These are phyloP conservation scores for Gasterosteus aculeatus DNA, from an alignment of 2,113 vertebrate genomes.

Conservation along the genomic window DNA sequence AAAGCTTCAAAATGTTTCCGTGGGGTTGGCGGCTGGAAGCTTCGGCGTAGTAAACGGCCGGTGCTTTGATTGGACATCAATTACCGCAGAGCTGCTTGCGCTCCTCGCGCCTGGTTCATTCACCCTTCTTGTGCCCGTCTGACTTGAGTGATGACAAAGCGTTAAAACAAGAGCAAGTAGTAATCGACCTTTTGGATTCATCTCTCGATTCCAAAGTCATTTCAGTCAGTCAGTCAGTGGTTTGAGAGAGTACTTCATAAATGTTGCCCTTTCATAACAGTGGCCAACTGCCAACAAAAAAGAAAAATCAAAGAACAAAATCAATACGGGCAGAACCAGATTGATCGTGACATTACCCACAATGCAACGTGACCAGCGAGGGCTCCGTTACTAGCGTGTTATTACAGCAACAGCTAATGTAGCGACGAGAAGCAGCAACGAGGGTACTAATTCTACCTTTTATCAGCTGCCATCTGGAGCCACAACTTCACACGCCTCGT, in stretches of 20 bases:
- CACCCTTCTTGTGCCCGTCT: not conserved
- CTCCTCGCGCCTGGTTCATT: not conserved
- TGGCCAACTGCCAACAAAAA: not conserved
- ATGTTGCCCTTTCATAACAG: not conserved
- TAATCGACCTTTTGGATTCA: constrained; percentile 14
- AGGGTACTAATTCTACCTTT: not conserved
- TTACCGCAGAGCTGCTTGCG: not conserved
- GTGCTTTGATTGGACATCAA: constrained; percentile 12
- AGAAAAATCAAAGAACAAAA: not conserved
- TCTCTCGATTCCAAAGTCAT: not conserved
- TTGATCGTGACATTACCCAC: not conserved
- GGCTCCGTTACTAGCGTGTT: not conserved
- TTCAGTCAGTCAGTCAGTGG: not conserved
- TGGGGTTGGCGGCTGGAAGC: not conserved
- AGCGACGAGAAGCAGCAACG: not conserved
- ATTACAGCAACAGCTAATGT: not conserved
- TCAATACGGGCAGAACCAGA: not conserved
- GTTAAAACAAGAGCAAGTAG: not conserved
- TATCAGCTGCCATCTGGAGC: not conserved
- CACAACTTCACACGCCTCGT: not conserved
- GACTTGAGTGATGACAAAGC: not conserved
- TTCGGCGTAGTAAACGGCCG: not conserved
- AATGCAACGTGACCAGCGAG: not conserved
- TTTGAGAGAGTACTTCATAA: not conserved
- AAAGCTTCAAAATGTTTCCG: constrained; percentile 7